Conservation (phyloP, 2,113 vertebrate genomes). For the Columbina picui region DNA sequence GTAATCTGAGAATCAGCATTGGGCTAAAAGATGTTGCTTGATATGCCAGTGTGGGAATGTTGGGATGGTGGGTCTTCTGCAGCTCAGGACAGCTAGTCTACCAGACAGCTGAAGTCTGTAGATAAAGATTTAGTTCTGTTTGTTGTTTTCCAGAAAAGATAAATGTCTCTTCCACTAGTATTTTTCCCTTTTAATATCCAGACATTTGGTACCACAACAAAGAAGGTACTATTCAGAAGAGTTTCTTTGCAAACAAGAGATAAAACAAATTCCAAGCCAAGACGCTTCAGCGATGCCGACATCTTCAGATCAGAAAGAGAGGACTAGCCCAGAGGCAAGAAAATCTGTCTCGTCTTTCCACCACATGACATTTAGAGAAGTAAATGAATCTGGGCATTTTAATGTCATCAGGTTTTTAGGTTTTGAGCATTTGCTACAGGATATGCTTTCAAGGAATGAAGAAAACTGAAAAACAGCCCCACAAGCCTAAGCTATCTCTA, state of each 20-base stretch:
- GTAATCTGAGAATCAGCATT: neutral
- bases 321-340: slow-evolving; percentile 42
- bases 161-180: neutral
- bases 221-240: slow-evolving; percentile 30
- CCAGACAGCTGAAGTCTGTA: slow-evolving; percentile 8
- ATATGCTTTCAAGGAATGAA: neutral
- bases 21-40: neutral
- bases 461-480: neutral
- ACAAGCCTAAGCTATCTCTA: neutral
- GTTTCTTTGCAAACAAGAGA: slow-evolving; percentile 14
- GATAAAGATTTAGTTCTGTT: neutral
- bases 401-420: neutral
- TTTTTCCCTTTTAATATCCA: slow-evolving; percentile 32
- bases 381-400: neutral
- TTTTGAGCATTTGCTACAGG: neutral
- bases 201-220: neutral
- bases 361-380: slow-evolving; percentile 10
- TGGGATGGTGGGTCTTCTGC: neutral
- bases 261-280: slow-evolving; percentile 43
- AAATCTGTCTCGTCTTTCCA: slow-evolving; percentile 29
- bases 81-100: neutral
- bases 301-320: slow-evolving; percentile 11
- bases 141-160: slow-evolving; percentile 21
- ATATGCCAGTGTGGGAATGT: neutral
- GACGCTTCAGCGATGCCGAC: neutral